Evolutionary conservation across 2,888 invertebrate genomes (phyloP), one percentile per base, ranked within the genome.

Genomic region (Drosophila neotestacea): DNA sequence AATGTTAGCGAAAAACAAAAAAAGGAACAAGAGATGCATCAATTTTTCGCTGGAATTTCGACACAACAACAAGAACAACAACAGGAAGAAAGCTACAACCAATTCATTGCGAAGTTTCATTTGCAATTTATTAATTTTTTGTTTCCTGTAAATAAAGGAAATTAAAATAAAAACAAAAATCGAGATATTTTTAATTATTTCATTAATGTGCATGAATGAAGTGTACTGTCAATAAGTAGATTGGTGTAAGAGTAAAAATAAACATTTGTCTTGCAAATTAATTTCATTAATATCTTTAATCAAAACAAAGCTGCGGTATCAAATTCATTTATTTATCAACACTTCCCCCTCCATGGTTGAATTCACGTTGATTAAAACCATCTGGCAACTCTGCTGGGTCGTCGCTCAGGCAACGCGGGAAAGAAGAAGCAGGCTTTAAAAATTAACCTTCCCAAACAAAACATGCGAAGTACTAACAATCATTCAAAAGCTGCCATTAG

Each of bases 131-230:
- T 79, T 74, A 79, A 70, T 74, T 77, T 74, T 89, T 81, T 86
- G 77, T 86, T 88, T 89, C 90, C 87, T 86, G 88, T 88, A 82
- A 82, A 88, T 86, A 86, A 84, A 86, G 87, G 87, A 80, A 85
- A 85, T 86, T 88, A 81, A 85, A 85, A 86, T 84, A 85, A 85
- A 85, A 72, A 73, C 38, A 61, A 54, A 55, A 34, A 27, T 27
- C 10, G 13, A 55, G 10, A 44, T 44, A 10, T n/a, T 22, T 34
- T 34, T 0, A 32, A 16, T 34, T 34, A 22, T 22, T 50, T 6
- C 16, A 11, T 0, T 3, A 3, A 22, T 22, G 22, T 22, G 22
- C 22, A 22, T 22, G 22, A 22, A 16, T 16, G 1, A 34, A 10
- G 4, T 9, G 16, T 6, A 5, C 42, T 27, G 42, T 44, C 22